These are phyloP conservation scores for Zapus hudsonius DNA, from an alignment of 2,113 vertebrate species.

Conservation along the genomic window DNA sequence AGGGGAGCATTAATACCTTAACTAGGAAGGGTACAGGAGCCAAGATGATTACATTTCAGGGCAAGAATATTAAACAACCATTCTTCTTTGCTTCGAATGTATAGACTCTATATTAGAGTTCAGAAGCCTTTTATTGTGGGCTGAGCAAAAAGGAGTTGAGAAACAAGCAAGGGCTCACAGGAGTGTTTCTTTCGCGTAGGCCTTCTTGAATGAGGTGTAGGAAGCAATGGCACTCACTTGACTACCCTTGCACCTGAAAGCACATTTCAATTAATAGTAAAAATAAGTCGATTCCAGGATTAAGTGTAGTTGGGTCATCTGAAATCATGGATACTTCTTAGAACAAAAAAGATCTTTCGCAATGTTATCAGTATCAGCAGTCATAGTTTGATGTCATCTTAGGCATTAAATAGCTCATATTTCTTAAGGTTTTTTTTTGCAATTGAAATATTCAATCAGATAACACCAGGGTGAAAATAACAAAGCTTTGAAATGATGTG, in stretches of 20 bases:
- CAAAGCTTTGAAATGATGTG: conserved; percentile 83
- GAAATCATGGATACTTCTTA: conserved; percentile 66
- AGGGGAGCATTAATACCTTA: not conserved
- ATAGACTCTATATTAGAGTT: not conserved
- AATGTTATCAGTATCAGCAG: conserved; percentile 54
- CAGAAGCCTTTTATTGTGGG: not conserved
- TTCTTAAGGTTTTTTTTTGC: conserved; percentile 71
- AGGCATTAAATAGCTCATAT: conserved; percentile 62
- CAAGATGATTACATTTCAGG: not conserved
- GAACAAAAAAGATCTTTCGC: conserved; percentile 38
- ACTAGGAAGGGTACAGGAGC: not conserved
- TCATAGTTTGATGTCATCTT: conserved; percentile 60
- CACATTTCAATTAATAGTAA: conserved; percentile 67
- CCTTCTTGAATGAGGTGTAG: not conserved
- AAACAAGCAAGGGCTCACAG: conserved; percentile 26
- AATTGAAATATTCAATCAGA: conserved; percentile 88
- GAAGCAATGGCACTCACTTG: not conserved
- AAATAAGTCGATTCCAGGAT: conserved; percentile 61
- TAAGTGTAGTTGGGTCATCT: conserved; percentile 65
- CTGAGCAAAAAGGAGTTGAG: not conserved
- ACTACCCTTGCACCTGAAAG: not conserved
- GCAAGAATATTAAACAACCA: not conserved
- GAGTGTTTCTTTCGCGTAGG: not conserved
- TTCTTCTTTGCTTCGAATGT: not conserved
- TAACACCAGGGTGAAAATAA: conserved; percentile 85